Base-by-base conservation (phyloP, 2,113 vertebrate genomes). In the Cyprinodon variegatus region DNA sequence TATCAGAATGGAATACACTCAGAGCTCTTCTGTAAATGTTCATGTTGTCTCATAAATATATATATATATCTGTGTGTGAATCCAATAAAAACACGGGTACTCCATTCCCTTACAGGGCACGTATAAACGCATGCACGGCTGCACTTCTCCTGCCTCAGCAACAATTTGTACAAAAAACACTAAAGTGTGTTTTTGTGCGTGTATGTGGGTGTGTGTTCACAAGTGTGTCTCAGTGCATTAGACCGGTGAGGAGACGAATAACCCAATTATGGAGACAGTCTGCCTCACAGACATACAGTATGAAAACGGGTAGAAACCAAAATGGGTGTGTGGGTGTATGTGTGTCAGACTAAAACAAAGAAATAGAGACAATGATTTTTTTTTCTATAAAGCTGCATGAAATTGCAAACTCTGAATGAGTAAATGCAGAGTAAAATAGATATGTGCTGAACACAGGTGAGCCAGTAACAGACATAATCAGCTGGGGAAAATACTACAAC, bases 261-360 rank as follows among this genome's bases (percentile, higher is more conserved):
- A 92, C 89, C 92, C 92, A 92, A 92, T 93, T 93, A 92, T 83
- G 85, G 79, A 86, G 91, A 92, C 87, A 92, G 88, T 90, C 88
- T 91, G 89, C 88, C 90, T 89, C 87, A 90, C 85, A 90, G 89
- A 92, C 88, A 89, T 78, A 81, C 79, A 88, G 83, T 83, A 82
- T 86, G 88, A 86, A 85, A 80, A 81, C 13, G 46, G 61, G 66
- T 65, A 67, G 68, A 76, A 62, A 63, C 62, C 64, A n/a, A 4
- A 13, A 41, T 65, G 65, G 36, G 68, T 53, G 75, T 29, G 70
- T 45, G 62, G 65, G 72, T 45, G 74, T 65, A 65, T 39, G 48
- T 39, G 67, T 40, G 36, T 48, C 75, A 61, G 68, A 4, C 61
- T 37, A 84, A 83, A 78, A 89, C 79, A 90, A 83, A 89, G 86